phyloP scores from a whole-genome alignment of 2,113 vertebrate genomes.

The Callospermophilus lateralis region DNA sequence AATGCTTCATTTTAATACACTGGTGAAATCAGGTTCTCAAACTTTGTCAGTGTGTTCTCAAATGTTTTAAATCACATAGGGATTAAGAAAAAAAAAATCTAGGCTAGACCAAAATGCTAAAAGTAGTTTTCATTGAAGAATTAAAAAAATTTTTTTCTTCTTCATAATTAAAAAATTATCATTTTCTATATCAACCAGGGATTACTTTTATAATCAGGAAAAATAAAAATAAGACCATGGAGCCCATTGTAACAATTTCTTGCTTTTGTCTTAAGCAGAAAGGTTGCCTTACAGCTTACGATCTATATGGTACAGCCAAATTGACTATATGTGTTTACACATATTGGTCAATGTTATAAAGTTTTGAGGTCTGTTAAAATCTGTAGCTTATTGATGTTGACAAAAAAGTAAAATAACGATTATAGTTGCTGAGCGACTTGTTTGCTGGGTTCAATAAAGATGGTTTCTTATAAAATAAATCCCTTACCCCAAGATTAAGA shows the following conservation, averaged over 20 bases:
- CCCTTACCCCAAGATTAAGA: not conserved
- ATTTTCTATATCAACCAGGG: not conserved
- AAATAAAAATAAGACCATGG: not conserved
- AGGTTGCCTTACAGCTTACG: not conserved
- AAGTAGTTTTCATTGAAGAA: not conserved
- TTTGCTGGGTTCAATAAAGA: not conserved
- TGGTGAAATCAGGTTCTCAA: not conserved
- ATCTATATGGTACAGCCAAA: not conserved
- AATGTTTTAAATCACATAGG: not conserved
- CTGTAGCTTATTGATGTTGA: not conserved
- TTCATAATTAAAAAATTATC: not conserved
- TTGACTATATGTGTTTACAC: not conserved
- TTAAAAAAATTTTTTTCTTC: not conserved
- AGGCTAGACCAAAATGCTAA: not conserved
- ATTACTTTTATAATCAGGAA: not conserved
- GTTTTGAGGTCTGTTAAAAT: not conserved
- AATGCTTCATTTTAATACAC: not conserved
- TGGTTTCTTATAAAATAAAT: not conserved
- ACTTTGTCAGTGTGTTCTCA: not conserved
- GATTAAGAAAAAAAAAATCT: not conserved
- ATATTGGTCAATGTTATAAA: not conserved
- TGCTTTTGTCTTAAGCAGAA: not conserved
- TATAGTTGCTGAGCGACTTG: not conserved
- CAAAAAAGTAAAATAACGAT: not conserved
- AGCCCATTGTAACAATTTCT: not conserved